These are phyloP conservation scores for Propithecus coquereli DNA, from an alignment of 2,113 vertebrate genomes.

Conservation along the genomic window DNA sequence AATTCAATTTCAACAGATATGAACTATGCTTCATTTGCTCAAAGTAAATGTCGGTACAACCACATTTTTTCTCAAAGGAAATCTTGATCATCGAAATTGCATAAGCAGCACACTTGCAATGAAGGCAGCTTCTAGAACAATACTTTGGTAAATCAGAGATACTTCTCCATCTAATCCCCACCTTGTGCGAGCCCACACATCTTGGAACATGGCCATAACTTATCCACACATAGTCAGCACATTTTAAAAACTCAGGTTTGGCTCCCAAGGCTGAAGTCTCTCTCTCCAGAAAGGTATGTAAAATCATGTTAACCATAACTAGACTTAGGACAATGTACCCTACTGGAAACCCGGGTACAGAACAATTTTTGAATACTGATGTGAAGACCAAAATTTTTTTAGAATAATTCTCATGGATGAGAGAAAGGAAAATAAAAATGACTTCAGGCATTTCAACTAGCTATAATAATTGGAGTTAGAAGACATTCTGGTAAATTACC, in stretches of 20 bases:
- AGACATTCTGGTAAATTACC: not conserved
- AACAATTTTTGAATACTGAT: constrained; percentile 18
- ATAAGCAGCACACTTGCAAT: not conserved
- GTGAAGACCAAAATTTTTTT: constrained; percentile 6
- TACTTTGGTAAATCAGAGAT: not conserved
- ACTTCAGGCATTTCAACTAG: not conserved
- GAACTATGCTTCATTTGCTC: not conserved
- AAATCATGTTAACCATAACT: constrained; percentile 19
- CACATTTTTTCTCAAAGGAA: not conserved
- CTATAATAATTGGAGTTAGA: not conserved
- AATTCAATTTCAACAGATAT: not conserved
- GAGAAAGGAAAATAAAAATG: constrained; percentile 57
- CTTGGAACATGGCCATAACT: not conserved
- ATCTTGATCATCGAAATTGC: constrained; percentile 2
- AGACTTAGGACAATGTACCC: not conserved
- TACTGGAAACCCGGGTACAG: not conserved
- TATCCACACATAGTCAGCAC: not conserved
- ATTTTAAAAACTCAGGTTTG: constrained; percentile 45
- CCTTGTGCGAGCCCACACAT: not conserved
- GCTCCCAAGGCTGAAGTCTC: constrained; percentile 56
- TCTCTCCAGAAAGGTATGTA: not conserved
- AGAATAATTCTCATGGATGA: constrained; percentile 23
- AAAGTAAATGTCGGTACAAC: not conserved
- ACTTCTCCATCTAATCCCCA: not conserved
- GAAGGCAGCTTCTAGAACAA: not conserved